Evolutionary conservation across 2,888 invertebrate genomes (phyloP).

Genomic region (Lobophora halterata): DNA sequence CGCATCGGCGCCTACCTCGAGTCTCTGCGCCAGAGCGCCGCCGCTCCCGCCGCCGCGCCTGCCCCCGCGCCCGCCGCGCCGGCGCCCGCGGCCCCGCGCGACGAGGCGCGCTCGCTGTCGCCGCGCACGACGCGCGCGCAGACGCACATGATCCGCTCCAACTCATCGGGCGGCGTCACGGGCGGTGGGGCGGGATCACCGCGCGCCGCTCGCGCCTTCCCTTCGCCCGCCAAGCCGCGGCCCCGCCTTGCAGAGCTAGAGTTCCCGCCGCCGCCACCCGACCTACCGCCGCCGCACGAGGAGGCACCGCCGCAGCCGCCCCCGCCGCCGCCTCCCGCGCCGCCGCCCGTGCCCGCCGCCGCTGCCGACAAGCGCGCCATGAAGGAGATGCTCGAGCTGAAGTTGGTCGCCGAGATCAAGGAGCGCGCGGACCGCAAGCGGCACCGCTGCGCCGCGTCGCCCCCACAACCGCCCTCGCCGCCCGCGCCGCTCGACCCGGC

Average conservation of each 20-base stretch:
- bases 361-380: slow-evolving; percentile 75
- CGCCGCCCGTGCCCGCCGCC: slow-evolving; percentile 76
- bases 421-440: slow-evolving; percentile 86
- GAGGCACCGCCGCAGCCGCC: slow-evolving; percentile 81
- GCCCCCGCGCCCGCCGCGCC: slow-evolving; percentile 63
- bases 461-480: slow-evolving; percentile 42
- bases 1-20: slow-evolving; percentile 98
- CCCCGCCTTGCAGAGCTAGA: slow-evolving; percentile 91
- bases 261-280: slow-evolving; percentile 90
- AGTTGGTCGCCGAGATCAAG: slow-evolving; percentile 91
- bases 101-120: slow-evolving; percentile 80
- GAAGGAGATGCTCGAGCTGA: slow-evolving; percentile 91
- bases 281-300: slow-evolving; percentile 55
- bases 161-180: slow-evolving; percentile 91
- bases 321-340: slow-evolving; percentile 68
- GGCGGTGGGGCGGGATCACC: slow-evolving; percentile 71
- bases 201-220: slow-evolving; percentile 79
- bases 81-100: slow-evolving; percentile 49
- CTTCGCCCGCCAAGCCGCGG: slow-evolving; percentile 86
- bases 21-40: slow-evolving; percentile 91
- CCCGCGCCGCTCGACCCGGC: slow-evolving; percentile 85
- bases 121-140: slow-evolving; percentile 85
- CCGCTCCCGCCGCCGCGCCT: slow-evolving; percentile 34
- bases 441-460: slow-evolving; percentile 75
- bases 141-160: slow-evolving; percentile 93